A percentile compares a stretch with the other conserved stretches of the same genome.
Conservation (phyloP, 1,140 invertebrate genomes). For the Thereuonema tuberculata region DNA sequence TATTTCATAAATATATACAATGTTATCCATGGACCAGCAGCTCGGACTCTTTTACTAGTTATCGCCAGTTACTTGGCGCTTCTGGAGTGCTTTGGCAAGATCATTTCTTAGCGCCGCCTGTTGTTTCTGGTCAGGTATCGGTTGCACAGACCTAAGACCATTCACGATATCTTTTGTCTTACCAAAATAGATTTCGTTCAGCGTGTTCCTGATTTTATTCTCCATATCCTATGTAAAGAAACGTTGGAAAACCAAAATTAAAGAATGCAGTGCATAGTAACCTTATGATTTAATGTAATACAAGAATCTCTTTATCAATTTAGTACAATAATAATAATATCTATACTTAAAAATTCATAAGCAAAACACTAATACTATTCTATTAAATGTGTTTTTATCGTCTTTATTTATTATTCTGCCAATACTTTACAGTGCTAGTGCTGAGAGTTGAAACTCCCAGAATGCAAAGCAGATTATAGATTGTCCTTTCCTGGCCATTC, state of each 20-base stretch:
- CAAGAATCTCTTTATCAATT: too few relatives aligned
- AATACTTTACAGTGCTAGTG: too few relatives aligned
- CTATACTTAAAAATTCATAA: too few relatives aligned
- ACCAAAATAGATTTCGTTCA: conserved; percentile 99
- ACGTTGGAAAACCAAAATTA: not conserved
- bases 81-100: conserved; percentile 39
- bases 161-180: conserved; percentile 99
- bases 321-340: too few relatives aligned
- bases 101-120: conserved; percentile 73
- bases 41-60: conserved; percentile 9
- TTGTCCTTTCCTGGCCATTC: too few relatives aligned
- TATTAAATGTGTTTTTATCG: too few relatives aligned
- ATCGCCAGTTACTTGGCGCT: conserved; percentile 5
- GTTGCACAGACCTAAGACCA: conserved; percentile 77
- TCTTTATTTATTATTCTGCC: too few relatives aligned
- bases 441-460: too few relatives aligned
- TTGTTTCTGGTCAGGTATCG: conserved; percentile 64
- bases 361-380: too few relatives aligned
- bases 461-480: too few relatives aligned
- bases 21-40: too few relatives aligned
- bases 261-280: conserved; percentile 27
- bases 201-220: conserved; percentile 94
- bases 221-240: conserved; percentile 94
- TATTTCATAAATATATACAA: too few relatives aligned
- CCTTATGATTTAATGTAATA: not conserved